These are phyloP conservation scores for Synanthedon tipuliformis DNA, from an alignment of 2,888 invertebrate genomes.

Conservation along the genomic window DNA sequence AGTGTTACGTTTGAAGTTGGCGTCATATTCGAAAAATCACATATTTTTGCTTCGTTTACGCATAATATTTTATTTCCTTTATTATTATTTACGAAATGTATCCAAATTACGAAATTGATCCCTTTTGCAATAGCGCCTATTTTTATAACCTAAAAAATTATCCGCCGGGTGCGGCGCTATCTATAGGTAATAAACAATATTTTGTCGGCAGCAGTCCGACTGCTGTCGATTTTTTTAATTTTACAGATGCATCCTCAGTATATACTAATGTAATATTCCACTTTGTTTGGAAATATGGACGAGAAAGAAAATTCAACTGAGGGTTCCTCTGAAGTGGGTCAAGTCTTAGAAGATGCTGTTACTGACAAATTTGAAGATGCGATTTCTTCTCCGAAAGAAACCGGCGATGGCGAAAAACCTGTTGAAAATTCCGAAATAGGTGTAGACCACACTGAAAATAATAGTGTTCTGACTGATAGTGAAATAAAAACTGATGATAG, in stretches of 20 bases:
- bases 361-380: slow-evolving; percentile 1
- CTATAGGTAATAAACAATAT: slow-evolving; percentile 6
- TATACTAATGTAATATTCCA: slow-evolving; percentile 22
- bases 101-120: too few species aligned
- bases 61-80: too few species aligned
- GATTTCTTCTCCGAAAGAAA: background rate
- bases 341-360: slow-evolving; percentile 12
- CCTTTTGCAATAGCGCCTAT: background rate
- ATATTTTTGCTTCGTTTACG: slow-evolving; percentile 1
- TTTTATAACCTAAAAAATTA: slow-evolving; percentile 49
- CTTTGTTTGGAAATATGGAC: slow-evolving; percentile 46
- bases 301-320: slow-evolving; percentile 38
- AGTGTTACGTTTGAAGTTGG: slow-evolving; percentile 31
- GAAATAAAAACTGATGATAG: slow-evolving; percentile 13
- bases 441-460: slow-evolving; percentile 5
- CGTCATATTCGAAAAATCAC: slow-evolving; percentile 25
- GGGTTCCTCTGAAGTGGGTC: slow-evolving; percentile 20
- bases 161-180: slow-evolving; percentile 40
- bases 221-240: slow-evolving; percentile 1
- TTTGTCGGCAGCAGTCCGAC: slow-evolving; percentile 1
- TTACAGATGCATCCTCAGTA: slow-evolving; percentile 40
- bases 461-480: slow-evolving; percentile 8
- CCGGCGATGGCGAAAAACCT: background rate
- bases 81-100: too few species aligned
- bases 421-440: slow-evolving; percentile 7